Percentiles rank a stretch among this genome's conserved stretches.
Evolutionary conservation across 2,113 vertebrate species (phyloP).

Genomic region (Zingel zingel): DNA sequence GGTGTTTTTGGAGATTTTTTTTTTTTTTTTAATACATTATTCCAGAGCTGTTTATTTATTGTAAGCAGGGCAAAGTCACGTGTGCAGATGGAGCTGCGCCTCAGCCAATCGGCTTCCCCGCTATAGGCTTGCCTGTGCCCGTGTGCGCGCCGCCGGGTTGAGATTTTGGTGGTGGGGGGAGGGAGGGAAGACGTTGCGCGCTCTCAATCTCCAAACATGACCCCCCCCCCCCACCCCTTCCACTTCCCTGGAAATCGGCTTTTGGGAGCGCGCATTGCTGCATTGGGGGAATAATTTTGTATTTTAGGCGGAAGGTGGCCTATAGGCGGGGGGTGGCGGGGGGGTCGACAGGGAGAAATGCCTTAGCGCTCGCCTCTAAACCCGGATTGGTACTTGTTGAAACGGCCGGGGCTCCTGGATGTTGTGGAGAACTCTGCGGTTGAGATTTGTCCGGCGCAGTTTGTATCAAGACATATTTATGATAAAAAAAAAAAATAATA

Average conservation of each 20-base stretch:
- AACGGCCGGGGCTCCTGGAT: slow-evolving; percentile 27
- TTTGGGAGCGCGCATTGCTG: slow-evolving; percentile 85
- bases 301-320: slow-evolving; percentile 58
- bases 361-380: neutral
- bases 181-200: slow-evolving; percentile 70
- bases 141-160: slow-evolving; percentile 70
- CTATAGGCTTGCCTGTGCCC: slow-evolving; percentile 66
- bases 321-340: neutral
- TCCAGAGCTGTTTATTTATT: slow-evolving; percentile 85
- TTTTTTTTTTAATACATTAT: slow-evolving; percentile 46
- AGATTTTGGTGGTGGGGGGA: slow-evolving; percentile 58
- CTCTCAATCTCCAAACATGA: slow-evolving; percentile 69
- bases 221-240: slow-evolving; percentile 44
- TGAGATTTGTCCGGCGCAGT: slow-evolving; percentile 1
- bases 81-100: slow-evolving; percentile 76
- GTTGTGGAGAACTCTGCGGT: slow-evolving; percentile 14
- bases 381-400: slow-evolving; percentile 67
- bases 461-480: slow-evolving; percentile 3
- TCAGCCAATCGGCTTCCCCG: slow-evolving; percentile 71
- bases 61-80: slow-evolving; percentile 81
- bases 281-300: slow-evolving; percentile 80
- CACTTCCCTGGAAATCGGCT: slow-evolving; percentile 74
- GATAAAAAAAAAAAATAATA: neutral
- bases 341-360: neutral
- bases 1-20: neutral